Conservation (phyloP, 35 echinoderm and acorn worm genomes). For the Apostichopus californicus region DNA sequence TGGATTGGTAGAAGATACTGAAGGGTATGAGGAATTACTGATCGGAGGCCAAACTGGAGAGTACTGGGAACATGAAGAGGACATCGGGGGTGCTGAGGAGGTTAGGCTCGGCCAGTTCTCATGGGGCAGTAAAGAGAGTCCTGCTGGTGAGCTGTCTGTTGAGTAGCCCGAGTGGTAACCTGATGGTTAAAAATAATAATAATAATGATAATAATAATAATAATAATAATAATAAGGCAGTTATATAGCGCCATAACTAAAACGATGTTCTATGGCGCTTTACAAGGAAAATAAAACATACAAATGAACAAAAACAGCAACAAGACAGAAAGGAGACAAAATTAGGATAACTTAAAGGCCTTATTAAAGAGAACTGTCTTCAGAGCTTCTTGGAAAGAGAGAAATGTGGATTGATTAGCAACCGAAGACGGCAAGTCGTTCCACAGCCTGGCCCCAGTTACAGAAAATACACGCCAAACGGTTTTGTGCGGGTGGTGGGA, state of each 20-base stretch:
- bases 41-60: conserved; percentile 20
- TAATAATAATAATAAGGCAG: neutral
- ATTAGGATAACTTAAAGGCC: too few relatives aligned
- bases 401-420: too few relatives aligned
- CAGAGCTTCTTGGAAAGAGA: too few relatives aligned
- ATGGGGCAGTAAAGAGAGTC: conserved; percentile 20
- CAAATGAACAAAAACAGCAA: neutral
- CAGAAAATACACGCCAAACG: too few relatives aligned
- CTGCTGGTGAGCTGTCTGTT: neutral
- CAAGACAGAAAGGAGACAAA: neutral
- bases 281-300: neutral
- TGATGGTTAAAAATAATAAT: neutral
- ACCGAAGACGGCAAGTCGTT: too few relatives aligned
- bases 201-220: too few relatives aligned
- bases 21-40: conserved; percentile 2
- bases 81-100: conserved; percentile 12
- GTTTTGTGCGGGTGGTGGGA: too few relatives aligned
- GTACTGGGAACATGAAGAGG: conserved; percentile 28
- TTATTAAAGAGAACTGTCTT: too few relatives aligned
- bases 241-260: neutral
- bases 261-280: too few relatives aligned
- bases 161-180: neutral
- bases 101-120: conserved; percentile 9
- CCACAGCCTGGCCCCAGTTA: too few relatives aligned
- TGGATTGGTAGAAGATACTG: neutral